phyloP scores from a whole-genome alignment of 2,797 vertebrate genomes.

The Cynopterus sphinx region DNA sequence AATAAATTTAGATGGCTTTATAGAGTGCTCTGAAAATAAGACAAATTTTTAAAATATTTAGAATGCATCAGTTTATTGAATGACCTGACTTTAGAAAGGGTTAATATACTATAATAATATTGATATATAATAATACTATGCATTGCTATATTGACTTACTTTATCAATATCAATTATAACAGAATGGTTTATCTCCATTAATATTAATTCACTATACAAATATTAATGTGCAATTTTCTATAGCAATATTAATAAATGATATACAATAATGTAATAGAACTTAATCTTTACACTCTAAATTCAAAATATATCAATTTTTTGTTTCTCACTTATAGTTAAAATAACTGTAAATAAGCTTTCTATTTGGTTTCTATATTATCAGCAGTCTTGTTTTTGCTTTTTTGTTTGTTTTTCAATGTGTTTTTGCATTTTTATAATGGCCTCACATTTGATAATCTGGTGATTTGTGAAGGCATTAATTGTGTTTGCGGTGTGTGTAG shows the following conservation, averaged over 20 bases:
- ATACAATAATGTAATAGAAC: not conserved
- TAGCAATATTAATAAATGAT: not conserved
- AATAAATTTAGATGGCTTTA: not conserved
- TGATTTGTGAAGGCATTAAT: not conserved
- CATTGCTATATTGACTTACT: not conserved
- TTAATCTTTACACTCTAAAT: not conserved
- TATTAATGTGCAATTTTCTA: not conserved
- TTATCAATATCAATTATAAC: not conserved
- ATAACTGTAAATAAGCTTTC: not conserved
- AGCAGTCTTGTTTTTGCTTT: not conserved
- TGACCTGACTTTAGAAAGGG: not conserved
- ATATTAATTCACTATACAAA: not conserved
- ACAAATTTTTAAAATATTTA: not conserved
- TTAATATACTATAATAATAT: not conserved
- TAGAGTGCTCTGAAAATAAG: not conserved
- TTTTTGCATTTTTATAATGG: not conserved
- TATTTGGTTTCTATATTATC: not conserved
- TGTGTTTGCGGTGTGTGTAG: not conserved
- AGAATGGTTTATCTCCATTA: not conserved
- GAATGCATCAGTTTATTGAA: not conserved
- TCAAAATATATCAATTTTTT: not conserved
- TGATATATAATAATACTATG: not conserved
- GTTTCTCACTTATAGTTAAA: not conserved
- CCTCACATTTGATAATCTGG: not conserved
- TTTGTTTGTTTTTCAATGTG: not conserved